Evolutionary conservation across 2,797 vertebrate genomes (phyloP), one percentile per base, ranked within the genome.

Genomic region (Monodelphis domestica): DNA sequence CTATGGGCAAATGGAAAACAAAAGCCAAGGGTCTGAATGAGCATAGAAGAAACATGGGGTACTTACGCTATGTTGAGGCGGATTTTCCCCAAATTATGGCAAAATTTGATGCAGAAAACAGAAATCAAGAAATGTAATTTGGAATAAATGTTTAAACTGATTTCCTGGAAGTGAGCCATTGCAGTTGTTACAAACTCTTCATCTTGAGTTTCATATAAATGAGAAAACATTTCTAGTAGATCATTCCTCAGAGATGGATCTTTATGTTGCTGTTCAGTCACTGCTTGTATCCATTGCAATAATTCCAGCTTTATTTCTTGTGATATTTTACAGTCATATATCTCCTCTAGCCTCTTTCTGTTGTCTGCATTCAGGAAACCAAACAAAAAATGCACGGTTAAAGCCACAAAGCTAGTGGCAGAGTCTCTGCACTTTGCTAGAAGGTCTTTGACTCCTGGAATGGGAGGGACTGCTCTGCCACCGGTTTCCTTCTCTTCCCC

Each of bases 321-420:
- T 29, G 88, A 84, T 52, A 93, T 17, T 45, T 28, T 54, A 92
- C 95, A 95, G 0, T 3, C 0, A 3, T 95, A 92, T 0, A 14
- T 11, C 21, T 3, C 1, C 53, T 54, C 56, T 28, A 56, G 29
- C 0, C 6, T 3, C 0, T 7, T 30, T 28, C 30, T 21, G 0
- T 92, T 91, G 0, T 5, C 21, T 10, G 54, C 15, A 28, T 94
- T 97, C 2, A 96, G 28, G 54, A 98, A 93, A 9, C 97, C 97
- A 2, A 97, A 98, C 6, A 98, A 88, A 57, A 98, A 98, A 14
- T 4, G 9, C 1, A 96, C 94, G 0, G 15, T 93, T 9, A 91
- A 0, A 0, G 89, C 54, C 51, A 97, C 24, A 14, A 15, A 55
- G 88, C 95, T 96, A 12, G 53, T 53, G 95, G 4, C 55, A 21